A percentile compares a stretch with the other conserved stretches of the same genome.
These are phyloP conservation scores for Circaetus cinerascens DNA, from an alignment of 2,113 vertebrate genomes.

Conservation along the genomic window DNA sequence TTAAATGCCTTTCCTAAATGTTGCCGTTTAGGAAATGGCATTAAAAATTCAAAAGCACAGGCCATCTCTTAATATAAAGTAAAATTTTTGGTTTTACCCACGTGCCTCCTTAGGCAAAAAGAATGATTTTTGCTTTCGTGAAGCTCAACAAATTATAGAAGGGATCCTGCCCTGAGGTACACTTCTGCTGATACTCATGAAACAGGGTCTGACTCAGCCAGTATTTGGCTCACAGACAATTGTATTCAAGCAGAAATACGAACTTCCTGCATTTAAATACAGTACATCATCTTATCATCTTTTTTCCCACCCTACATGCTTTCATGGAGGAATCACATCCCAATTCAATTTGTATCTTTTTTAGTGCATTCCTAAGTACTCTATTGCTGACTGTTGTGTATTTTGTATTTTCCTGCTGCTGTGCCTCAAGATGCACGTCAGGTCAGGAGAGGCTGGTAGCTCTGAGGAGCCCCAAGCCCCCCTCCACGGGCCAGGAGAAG, in stretches of 20 bases:
- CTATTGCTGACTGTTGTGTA: rapidly evolving
- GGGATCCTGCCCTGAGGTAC: slow-evolving; percentile 8
- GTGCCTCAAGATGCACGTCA: background rate
- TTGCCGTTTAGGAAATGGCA: background rate
- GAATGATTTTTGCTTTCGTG: background rate
- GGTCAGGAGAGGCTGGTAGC: background rate
- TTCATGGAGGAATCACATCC: background rate
- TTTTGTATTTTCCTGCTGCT: background rate
- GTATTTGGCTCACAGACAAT: slow-evolving; percentile 3
- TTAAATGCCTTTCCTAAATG: background rate
- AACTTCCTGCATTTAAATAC: background rate
- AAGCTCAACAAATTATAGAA: slow-evolving; percentile 3
- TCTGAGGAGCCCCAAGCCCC: background rate
- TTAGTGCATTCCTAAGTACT: background rate
- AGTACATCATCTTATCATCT: background rate
- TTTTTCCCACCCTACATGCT: background rate
- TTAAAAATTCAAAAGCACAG: background rate
- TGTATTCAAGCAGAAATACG: background rate
- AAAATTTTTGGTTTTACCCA: background rate
- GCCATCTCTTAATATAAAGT: background rate
- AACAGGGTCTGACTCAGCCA: slow-evolving; percentile 2
- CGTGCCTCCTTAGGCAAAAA: background rate
- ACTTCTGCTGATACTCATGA: background rate
- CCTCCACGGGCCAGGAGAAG: background rate
- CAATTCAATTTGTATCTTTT: background rate